phyloP scores from a whole-genome alignment of 30 jellyfish, hydroid and myxozoan species.

The Phacellophora camtschatica region DNA sequence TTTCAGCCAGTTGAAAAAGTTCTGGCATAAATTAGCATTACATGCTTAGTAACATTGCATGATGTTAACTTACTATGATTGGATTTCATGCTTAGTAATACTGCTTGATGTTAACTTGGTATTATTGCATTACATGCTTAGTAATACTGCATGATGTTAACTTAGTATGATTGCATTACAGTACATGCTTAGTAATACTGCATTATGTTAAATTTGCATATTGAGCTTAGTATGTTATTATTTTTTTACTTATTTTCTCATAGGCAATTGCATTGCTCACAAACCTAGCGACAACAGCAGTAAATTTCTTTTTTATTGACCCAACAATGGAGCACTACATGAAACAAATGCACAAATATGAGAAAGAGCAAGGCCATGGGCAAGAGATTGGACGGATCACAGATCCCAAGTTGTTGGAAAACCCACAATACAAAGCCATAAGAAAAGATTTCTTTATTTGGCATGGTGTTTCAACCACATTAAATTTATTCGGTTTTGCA shows the following conservation, averaged over 20 bases:
- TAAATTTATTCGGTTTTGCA: slow-evolving; percentile 56
- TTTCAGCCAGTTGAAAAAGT: too few relatives aligned
- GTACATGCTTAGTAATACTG: too few relatives aligned
- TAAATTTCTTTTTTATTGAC: slow-evolving; percentile 34
- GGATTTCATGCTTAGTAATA: too few relatives aligned
- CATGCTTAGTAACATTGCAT: too few relatives aligned
- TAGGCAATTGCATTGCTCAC: slow-evolving; percentile 41
- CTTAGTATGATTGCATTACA: too few relatives aligned
- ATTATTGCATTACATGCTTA: too few relatives aligned
- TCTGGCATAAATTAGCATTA: too few relatives aligned
- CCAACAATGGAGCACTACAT: slow-evolving; percentile 45
- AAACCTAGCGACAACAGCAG: slow-evolving; percentile 20
- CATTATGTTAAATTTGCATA: too few relatives aligned
- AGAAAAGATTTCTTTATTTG: slow-evolving; percentile 44
- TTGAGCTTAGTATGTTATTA: too few relatives aligned
- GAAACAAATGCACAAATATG: slow-evolving; percentile 56
- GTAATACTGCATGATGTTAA: too few relatives aligned
- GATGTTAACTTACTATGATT: too few relatives aligned
- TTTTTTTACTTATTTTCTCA: not conserved
- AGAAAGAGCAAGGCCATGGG: slow-evolving; percentile 76
- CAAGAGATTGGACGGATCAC: slow-evolving; percentile 73
- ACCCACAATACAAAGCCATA: slow-evolving; percentile 47
- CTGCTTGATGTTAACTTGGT: too few relatives aligned
- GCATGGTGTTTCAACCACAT: slow-evolving; percentile 61
- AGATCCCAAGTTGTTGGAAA: slow-evolving; percentile 25